These are phyloP conservation scores for Capricornis sumatraensis DNA, from an alignment of 2,113 vertebrate genomes.

Conservation along the genomic window DNA sequence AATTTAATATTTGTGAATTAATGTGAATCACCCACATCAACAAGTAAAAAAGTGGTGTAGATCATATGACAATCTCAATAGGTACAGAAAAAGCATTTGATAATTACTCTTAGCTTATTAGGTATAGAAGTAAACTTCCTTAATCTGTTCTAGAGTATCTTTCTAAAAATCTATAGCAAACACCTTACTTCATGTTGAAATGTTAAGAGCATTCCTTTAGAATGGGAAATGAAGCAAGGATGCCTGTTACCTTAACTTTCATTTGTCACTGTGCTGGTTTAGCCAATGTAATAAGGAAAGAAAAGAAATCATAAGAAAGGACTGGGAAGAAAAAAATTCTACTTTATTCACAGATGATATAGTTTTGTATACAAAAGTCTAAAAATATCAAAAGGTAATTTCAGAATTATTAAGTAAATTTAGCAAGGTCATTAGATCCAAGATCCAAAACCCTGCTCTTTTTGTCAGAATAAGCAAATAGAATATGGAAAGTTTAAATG, in stretches of 20 bases:
- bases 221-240: not conserved
- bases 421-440: not conserved
- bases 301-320: not conserved
- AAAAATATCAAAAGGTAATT: not conserved
- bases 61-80: not conserved
- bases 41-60: not conserved
- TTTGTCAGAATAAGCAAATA: not conserved
- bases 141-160: not conserved
- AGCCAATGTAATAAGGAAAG: not conserved
- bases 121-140: not conserved
- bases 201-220: not conserved
- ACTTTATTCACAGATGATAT: not conserved
- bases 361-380: not conserved
- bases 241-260: not conserved
- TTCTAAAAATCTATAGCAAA: not conserved
- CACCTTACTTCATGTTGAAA: not conserved
- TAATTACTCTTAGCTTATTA: not conserved
- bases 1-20: not conserved
- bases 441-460: not conserved
- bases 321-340: not conserved
- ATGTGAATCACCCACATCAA: not conserved
- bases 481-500: not conserved
- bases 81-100: not conserved
- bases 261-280: not conserved
- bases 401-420: not conserved